Conservation (phyloP, 1,140 invertebrate species). For the Drosophila arawakana region DNA sequence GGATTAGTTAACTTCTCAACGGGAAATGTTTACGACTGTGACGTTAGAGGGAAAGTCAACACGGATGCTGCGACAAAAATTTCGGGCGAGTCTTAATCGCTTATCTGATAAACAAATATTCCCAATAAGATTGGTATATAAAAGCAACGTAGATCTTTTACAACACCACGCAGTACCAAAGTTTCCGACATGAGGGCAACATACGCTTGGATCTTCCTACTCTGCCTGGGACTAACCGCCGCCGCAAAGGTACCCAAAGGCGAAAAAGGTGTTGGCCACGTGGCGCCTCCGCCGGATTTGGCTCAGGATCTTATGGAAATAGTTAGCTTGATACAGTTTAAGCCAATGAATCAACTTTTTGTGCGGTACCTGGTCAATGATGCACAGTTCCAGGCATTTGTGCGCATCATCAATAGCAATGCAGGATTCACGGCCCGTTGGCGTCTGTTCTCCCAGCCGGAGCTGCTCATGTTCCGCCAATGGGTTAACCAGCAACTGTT, state of each 20-base stretch:
- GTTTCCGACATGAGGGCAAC: constrained; percentile 19
- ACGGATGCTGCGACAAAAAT: constrained; percentile 62
- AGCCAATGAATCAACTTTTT: constrained; percentile 64
- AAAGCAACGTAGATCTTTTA: constrained; percentile 7
- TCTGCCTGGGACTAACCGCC: constrained; percentile 33
- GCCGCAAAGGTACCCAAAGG: constrained; percentile 8
- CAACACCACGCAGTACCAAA: constrained; percentile 1
- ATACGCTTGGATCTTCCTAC: constrained; percentile 17
- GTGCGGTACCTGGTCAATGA: constrained; percentile 75
- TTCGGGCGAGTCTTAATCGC: constrained; percentile 2
- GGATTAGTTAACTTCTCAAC: constrained; percentile 43
- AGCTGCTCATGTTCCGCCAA: constrained; percentile 59
- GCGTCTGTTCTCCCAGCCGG: constrained; percentile 69
- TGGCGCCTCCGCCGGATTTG: constrained; percentile 51
- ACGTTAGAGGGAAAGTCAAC: constrained; percentile 50
- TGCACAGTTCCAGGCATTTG: constrained; percentile 72
- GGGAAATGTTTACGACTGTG: constrained; percentile 8
- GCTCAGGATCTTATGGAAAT: constrained; percentile 71
- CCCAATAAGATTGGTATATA: not conserved
- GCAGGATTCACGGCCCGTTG: constrained; percentile 55
- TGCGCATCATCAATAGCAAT: constrained; percentile 71
- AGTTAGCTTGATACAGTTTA: constrained; percentile 56
- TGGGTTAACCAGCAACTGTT: constrained; percentile 71
- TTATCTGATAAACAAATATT: constrained; percentile 47
- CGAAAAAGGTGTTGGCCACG: not conserved